phyloP scores from a whole-genome alignment of 2,797 vertebrate species.

The Crotalus adamanteus region DNA sequence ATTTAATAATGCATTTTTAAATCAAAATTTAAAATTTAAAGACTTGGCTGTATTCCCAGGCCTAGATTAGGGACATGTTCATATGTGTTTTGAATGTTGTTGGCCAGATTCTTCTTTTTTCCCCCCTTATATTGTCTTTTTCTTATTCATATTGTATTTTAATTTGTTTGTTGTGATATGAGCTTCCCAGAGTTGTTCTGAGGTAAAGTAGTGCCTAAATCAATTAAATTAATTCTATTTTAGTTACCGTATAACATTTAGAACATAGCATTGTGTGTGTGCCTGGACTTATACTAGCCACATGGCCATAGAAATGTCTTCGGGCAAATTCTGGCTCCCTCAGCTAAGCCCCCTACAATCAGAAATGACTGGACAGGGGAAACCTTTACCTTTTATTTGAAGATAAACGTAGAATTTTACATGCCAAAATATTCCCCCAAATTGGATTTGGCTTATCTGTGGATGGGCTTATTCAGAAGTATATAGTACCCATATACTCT shows the following conservation, averaged over 20 bases:
- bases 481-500: not conserved
- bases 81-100: not conserved
- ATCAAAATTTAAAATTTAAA: not conserved
- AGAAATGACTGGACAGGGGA: not conserved
- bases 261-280: not conserved
- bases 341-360: not conserved
- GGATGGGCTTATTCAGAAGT: not conserved
- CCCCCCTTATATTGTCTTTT: not conserved
- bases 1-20: not conserved
- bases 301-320: not conserved
- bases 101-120: not conserved
- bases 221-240: not conserved
- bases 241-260: not conserved
- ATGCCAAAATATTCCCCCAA: not conserved
- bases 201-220: not conserved
- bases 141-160: not conserved
- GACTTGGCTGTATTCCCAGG: not conserved
- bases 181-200: not conserved
- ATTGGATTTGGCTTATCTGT: not conserved
- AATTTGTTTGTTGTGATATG: not conserved
- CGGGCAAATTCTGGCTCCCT: not conserved
- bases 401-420: not conserved
- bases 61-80: not conserved
- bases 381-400: not conserved
- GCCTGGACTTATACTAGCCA: not conserved